Base-by-base conservation (phyloP, 2,113 vertebrate species). In the Phycodurus eques region DNA sequence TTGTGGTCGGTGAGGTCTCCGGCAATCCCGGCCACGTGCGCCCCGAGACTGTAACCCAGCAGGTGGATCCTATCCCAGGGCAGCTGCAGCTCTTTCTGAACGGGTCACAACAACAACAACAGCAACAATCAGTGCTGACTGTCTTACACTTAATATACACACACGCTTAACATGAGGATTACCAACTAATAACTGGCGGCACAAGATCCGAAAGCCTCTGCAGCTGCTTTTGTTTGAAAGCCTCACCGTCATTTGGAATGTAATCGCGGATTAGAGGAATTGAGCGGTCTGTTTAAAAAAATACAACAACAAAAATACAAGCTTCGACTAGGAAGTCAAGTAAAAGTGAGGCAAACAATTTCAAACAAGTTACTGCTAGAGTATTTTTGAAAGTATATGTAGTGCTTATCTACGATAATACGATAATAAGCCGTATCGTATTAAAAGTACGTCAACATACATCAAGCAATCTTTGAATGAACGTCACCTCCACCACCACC, bases 41-140 rank as follows among this genome's bases (percentile, higher is more conserved):
- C 98, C 54, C 98, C 98, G 11, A 99, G 94, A 76, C 97, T 99
- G 82, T 99, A 99, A 0, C 97, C 98, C 85, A 99, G 87, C 82
- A 99, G 88, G 80, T 99, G 97, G 63, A 99, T 80, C 13, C 91
- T 96, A 49, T 95, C 93, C 86, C 96, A 88, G 27, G 96, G 94
- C 70, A 98, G 94, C 75, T 93, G 89, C 74, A 98, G 89, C 73
- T 94, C 84, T 12, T 93, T 95, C 98, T 94, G 76, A 22, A 68
- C 54, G 51, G n/a, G 15, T 13, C 1, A 60, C 39, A 70, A 19
- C 6, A 44, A 56, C 11, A 75, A 22, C 67, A 68, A 53, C 17
- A 27, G 1, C 27, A 27, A 27, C 27, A 27, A 27, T 27, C 60
- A 19, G n/a, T 42, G 17, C 1, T 42, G 15, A 42, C 2, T 39